Conservation (phyloP, 1,140 invertebrate species). For the Dufourea novaeangliae region DNA sequence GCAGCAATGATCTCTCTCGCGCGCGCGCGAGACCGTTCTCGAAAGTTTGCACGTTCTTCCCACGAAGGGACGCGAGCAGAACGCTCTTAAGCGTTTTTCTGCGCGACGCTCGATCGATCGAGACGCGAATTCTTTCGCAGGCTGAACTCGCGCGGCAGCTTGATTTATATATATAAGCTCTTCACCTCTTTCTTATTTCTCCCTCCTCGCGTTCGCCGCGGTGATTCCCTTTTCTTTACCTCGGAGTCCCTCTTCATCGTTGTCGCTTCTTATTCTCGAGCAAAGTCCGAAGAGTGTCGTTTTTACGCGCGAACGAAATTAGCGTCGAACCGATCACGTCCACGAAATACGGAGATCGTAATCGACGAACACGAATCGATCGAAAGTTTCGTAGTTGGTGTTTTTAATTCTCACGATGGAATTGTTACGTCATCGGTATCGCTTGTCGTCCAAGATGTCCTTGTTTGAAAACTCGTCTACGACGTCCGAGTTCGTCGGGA, state of each 20-base stretch:
- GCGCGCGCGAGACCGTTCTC: conserved; percentile 18
- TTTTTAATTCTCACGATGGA: too few species aligned
- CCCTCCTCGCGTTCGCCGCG: not conserved
- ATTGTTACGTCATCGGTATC: too few species aligned
- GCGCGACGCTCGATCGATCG: conserved; percentile 69
- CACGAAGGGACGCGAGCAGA: conserved; percentile 65
- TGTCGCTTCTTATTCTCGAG: not conserved
- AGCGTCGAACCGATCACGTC: conserved; percentile 32
- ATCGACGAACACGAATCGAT: conserved; percentile 1
- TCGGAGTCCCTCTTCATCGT: conserved; percentile 7
- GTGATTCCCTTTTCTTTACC: conserved; percentile 3
- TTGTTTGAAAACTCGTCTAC: too few species aligned
- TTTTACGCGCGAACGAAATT: conserved; percentile 48
- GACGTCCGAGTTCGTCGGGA: too few species aligned
- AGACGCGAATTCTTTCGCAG: conserved; percentile 71
- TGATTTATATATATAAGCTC: conserved; percentile 69
- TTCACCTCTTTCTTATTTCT: conserved; percentile 11
- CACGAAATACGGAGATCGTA: conserved; percentile 17
- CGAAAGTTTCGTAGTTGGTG: too few species aligned
- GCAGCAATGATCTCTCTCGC: not conserved
- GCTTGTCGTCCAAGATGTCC: too few species aligned
- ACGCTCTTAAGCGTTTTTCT: conserved; percentile 71
- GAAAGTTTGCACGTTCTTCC: conserved; percentile 62
- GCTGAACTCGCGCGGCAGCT: conserved; percentile 69
- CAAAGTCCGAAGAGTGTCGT: conserved; percentile 3